phyloP scores from a whole-genome alignment of 2,113 vertebrate genomes.

The Malurus cyaneus region DNA sequence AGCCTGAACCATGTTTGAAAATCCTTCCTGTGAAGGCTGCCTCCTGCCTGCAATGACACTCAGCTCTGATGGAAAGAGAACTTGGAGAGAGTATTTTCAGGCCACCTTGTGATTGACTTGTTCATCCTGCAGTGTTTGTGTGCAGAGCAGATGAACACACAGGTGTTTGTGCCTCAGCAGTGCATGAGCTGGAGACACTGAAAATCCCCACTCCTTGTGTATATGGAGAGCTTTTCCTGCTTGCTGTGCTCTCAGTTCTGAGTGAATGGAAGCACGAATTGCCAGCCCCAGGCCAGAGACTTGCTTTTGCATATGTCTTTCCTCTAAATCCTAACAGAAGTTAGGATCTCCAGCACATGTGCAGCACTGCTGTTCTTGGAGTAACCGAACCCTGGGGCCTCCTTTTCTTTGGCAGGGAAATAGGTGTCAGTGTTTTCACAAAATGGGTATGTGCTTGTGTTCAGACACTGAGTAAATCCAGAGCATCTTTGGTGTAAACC shows the following conservation, averaged over 20 bases:
- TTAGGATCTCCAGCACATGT: not conserved
- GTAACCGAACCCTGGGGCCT: not conserved
- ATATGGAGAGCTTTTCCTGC: not conserved
- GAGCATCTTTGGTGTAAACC: not conserved
- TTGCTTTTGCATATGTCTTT: not conserved
- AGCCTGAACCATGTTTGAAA: not conserved
- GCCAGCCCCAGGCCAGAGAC: not conserved
- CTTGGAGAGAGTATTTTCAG: not conserved
- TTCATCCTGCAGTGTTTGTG: not conserved
- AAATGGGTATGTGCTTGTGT: not conserved
- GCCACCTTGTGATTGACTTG: not conserved
- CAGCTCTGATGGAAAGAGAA: not conserved
- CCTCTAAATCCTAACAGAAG: not conserved
- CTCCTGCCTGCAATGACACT: not conserved
- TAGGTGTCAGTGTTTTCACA: not conserved
- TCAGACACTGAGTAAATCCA: not conserved
- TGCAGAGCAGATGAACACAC: not conserved
- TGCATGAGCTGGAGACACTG: not conserved
- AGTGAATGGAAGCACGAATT: not conserved
- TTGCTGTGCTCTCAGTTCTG: not conserved
- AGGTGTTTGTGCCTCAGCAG: not conserved
- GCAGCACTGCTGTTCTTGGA: not conserved
- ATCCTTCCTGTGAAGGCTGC: not conserved
- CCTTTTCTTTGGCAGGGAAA: not conserved
- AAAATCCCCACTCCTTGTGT: not conserved